Evolutionary conservation across 2,113 vertebrate genomes (phyloP).

Genomic region (Sorex araneus): DNA sequence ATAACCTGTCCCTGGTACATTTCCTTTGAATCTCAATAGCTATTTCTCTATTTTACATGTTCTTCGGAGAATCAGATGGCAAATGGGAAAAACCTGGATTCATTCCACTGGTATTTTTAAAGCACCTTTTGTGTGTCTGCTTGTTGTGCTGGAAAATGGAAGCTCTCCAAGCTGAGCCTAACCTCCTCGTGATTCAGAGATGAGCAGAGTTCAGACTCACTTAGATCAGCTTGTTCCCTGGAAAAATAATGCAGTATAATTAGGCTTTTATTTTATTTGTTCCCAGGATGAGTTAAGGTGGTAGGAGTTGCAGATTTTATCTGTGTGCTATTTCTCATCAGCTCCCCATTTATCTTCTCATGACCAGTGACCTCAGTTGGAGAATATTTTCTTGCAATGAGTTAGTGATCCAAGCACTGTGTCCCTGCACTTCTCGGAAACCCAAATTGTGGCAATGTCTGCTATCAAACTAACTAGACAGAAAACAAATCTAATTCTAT

Average conservation of each 20-base stretch:
- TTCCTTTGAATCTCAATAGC: background rate
- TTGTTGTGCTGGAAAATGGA: background rate
- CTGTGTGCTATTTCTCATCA: background rate
- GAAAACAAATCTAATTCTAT: conserved; percentile 18
- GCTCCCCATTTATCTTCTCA: conserved; percentile 3
- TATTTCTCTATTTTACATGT: background rate
- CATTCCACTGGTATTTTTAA: background rate
- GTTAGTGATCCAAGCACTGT: background rate
- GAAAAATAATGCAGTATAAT: background rate
- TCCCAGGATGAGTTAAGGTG: background rate
- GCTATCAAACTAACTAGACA: background rate
- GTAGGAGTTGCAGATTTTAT: background rate
- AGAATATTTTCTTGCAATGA: background rate
- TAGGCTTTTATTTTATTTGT: background rate
- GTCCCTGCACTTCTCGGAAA: background rate
- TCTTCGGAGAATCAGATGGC: background rate
- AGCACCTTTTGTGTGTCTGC: background rate
- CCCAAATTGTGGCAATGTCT: background rate
- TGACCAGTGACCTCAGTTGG: background rate
- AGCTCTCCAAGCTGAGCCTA: background rate
- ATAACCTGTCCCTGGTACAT: background rate
- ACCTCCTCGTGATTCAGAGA: background rate
- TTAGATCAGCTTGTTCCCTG: background rate
- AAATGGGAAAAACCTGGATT: background rate
- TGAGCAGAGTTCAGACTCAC: background rate